These are phyloP conservation scores for Drosophila rufa DNA, from an alignment of 1,140 invertebrate species.

Conservation along the genomic window DNA sequence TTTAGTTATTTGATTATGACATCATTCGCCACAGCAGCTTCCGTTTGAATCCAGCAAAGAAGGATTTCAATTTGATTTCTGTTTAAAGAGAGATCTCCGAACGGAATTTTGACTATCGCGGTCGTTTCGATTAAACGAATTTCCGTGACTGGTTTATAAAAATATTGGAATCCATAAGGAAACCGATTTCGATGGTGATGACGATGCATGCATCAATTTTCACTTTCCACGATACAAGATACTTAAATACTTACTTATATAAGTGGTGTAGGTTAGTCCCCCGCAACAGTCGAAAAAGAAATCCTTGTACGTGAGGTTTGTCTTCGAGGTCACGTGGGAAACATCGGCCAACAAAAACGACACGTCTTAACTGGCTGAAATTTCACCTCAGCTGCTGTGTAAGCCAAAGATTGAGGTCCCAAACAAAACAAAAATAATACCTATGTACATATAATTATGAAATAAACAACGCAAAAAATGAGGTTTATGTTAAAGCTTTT, in stretches of 20 bases:
- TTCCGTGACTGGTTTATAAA: slow-evolving; percentile 80
- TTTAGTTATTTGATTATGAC: slow-evolving; percentile 70
- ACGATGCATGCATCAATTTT: slow-evolving; percentile 78
- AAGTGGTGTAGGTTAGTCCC: slow-evolving; percentile 48
- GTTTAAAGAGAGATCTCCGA: slow-evolving; percentile 11
- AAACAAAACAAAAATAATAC: slow-evolving; percentile 14
- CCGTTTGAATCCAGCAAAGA: slow-evolving; percentile 40
- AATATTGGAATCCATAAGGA: slow-evolving; percentile 82
- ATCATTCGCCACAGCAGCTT: slow-evolving; percentile 47
- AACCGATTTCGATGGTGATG: slow-evolving; percentile 65
- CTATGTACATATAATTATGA: slow-evolving; percentile 17
- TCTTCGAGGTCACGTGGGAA: slow-evolving; percentile 75
- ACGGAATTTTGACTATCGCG: neutral
- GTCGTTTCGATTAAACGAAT: slow-evolving; percentile 69
- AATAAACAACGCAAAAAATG: slow-evolving; percentile 28
- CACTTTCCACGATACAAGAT: slow-evolving; percentile 75
- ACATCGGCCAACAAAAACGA: slow-evolving; percentile 31
- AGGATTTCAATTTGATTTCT: slow-evolving; percentile 10
- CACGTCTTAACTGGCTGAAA: slow-evolving; percentile 46
- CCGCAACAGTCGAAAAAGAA: slow-evolving; percentile 56
- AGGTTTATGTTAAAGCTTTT: slow-evolving; percentile 49
- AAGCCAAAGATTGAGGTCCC: slow-evolving; percentile 50
- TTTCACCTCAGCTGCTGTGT: slow-evolving; percentile 52
- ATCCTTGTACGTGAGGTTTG: slow-evolving; percentile 83
- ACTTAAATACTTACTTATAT: slow-evolving; percentile 62